Evolutionary conservation across 2,113 vertebrate species (phyloP).

Genomic region (Dipodomys spectabilis): DNA sequence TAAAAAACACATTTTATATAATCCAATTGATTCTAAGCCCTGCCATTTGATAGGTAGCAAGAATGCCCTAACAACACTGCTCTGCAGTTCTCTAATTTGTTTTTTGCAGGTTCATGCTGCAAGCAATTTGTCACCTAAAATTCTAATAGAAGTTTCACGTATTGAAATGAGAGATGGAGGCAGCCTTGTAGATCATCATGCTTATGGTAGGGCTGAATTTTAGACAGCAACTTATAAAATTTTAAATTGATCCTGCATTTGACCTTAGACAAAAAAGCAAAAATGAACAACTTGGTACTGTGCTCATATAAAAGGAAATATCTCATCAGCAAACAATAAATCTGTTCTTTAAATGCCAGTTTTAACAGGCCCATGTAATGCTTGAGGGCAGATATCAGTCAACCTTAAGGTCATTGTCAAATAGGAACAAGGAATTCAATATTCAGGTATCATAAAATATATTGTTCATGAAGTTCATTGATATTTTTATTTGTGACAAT

Average conservation of each 20-base stretch:
- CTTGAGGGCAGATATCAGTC: conserved; percentile 56
- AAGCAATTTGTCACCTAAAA: conserved; percentile 80
- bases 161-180: conserved; percentile 76
- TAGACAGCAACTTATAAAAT: conserved; percentile 67
- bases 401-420: conserved; percentile 72
- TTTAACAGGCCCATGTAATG: conserved; percentile 55
- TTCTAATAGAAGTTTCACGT: conserved; percentile 72
- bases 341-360: conserved; percentile 69
- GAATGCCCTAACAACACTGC: conserved; percentile 43
- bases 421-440: conserved; percentile 53
- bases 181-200: conserved; percentile 59
- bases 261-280: conserved; percentile 67
- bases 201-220: conserved; percentile 39
- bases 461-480: conserved; percentile 34
- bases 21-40: conserved; percentile 78
- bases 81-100: conserved; percentile 73
- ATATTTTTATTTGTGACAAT: conserved; percentile 49
- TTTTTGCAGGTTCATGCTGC: conserved; percentile 72
- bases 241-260: conserved; percentile 70
- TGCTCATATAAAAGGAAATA: conserved; percentile 53
- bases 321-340: conserved; percentile 71
- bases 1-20: conserved; percentile 70
- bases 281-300: conserved; percentile 43
- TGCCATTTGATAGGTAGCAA: conserved; percentile 55
- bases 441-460: conserved; percentile 21